Percentiles rank a stretch among this genome's conserved stretches.
Conservation (phyloP, 2,113 vertebrate species). For the Phalacrocorax aristotelis region DNA sequence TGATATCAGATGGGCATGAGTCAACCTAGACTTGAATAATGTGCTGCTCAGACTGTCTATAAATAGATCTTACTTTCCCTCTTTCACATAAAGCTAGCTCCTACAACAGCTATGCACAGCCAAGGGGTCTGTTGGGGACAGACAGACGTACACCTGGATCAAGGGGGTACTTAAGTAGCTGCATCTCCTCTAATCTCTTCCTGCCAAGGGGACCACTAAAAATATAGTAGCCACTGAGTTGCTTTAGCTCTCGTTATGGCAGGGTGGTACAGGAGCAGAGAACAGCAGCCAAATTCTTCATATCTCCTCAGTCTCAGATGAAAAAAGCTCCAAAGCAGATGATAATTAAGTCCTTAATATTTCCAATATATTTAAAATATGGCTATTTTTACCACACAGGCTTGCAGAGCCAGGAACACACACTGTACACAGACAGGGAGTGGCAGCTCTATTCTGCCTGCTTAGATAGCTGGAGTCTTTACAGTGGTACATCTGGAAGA, state of each 20-base stretch:
- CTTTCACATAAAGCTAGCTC: neutral
- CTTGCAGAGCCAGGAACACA: neutral
- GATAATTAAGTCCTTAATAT: constrained; percentile 26
- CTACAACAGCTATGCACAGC: neutral
- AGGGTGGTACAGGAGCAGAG: neutral
- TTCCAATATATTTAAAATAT: neutral
- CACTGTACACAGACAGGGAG: neutral
- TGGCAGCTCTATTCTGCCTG: neutral
- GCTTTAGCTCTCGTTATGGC: neutral
- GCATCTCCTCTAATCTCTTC: neutral
- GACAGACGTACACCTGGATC: neutral
- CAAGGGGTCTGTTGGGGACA: constrained; percentile 3
- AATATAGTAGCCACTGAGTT: neutral
- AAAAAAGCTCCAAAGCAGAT: neutral
- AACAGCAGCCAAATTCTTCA: neutral
- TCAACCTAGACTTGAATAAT: neutral
- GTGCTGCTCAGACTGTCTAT: neutral
- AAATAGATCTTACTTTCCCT: constrained; percentile 17
- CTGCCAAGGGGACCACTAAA: neutral
- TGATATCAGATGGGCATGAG: constrained; percentile 47
- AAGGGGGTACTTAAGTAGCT: neutral
- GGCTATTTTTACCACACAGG: neutral
- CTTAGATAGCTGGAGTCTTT: neutral
- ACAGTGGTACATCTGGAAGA: neutral
- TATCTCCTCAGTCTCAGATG: neutral